A percentile compares a stretch with the other conserved stretches of the same genome.
Conservation (phyloP, 2,797 vertebrate genomes). For the Aldrovandia affinis region DNA sequence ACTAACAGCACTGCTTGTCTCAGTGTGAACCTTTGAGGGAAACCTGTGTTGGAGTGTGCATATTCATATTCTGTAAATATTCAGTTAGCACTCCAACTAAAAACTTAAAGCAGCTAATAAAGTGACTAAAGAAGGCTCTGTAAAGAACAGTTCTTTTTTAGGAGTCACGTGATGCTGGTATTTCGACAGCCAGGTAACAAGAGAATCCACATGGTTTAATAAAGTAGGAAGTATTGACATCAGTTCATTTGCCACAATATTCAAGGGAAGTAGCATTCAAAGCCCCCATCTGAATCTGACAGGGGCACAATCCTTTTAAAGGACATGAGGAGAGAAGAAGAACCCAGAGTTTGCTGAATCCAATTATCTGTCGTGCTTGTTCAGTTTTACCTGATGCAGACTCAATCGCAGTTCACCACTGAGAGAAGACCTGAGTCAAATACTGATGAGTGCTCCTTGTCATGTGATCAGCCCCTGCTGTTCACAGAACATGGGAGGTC, state of each 20-base stretch:
- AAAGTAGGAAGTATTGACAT: not conserved
- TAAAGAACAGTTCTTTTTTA: too few relatives aligned
- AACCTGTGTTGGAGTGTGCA: not conserved
- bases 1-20: not conserved
- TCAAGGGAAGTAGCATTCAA: not conserved
- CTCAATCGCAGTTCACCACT: not conserved
- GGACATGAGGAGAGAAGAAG: not conserved
- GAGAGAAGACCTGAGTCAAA: not conserved
- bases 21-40: not conserved
- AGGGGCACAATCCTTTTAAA: not conserved
- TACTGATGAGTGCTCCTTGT: slow-evolving; percentile 32
- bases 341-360: not conserved
- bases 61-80: not conserved
- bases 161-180: not conserved
- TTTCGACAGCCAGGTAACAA: not conserved
- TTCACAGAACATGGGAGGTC: not conserved
- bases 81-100: too few relatives aligned
- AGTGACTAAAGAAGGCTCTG: not conserved
- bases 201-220: not conserved
- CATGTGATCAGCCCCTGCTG: slow-evolving; percentile 15
- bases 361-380: slow-evolving; percentile 22
- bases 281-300: not conserved
- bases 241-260: not conserved
- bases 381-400: slow-evolving; percentile 23
- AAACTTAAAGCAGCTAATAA: not conserved